Base-by-base conservation (phyloP, 2,113 vertebrate genomes). In the Perccottus glenii region DNA sequence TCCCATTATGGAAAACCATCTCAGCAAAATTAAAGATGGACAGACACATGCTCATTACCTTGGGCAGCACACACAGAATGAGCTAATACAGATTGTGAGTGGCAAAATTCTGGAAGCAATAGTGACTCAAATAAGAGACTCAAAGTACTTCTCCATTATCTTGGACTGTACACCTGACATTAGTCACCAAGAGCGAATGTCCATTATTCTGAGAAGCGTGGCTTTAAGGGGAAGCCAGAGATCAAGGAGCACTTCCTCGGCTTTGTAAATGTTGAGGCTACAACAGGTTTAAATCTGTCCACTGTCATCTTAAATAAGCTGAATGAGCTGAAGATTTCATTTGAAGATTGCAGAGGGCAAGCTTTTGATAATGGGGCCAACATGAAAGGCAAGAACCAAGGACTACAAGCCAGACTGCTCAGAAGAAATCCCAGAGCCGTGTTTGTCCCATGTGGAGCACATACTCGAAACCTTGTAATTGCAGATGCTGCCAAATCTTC, bases 401-500 rank as follows among this genome's bases (percentile, higher is more conserved):
- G 58, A 27, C 68, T 73, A 19, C 68, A 81, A 52, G 55, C 67
- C 38, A 48, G 61, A 15, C 12, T 69, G 38, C 19, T 64, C 11
- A 58, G 55, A 62, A 67, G 32, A 62, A 55, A 75, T 48, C 58
- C 64, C 43, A 71, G 67, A 64, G 66, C 73, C 11, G 6, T 70
- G 47, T 66, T 70, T 9, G 55, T 77, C 47, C 60, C 67, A 47
- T 70, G 62, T 61, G 62, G 55, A 16, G 67, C 75, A 45, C 67
- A 57, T 35, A 57, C 35, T 2, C 35, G 60, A 33, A 77, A 77
- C 49, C 63, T 71, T 27, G 63, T 76, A 9, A 27, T 60, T 43
- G 63, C 44, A 58, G 64, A 64, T 59, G 64, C 73, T 58, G 68
- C 64, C n/a, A 77, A 74, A 38, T 52, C 46, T n/a, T 79, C 80